A percentile compares a stretch with the other conserved stretches of the same genome.
Evolutionary conservation across 2,888 invertebrate species (phyloP).

Genomic region (Drosophila cognata): DNA sequence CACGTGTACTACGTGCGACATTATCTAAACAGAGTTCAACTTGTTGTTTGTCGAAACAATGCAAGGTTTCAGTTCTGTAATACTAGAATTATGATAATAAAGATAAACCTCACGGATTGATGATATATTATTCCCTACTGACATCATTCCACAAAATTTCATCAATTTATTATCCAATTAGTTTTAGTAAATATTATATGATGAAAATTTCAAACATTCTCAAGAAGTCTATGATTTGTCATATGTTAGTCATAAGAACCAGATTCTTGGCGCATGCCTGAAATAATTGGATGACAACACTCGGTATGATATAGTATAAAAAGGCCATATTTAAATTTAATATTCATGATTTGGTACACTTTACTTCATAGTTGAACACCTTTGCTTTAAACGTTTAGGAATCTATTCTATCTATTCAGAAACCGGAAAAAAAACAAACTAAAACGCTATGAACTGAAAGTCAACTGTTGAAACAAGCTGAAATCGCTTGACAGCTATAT

Average conservation of each 20-base stretch:
- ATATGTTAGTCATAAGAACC: not conserved
- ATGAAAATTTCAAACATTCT: not conserved
- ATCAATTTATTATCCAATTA: not conserved
- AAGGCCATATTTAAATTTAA: not conserved
- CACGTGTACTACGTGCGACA: slow-evolving; percentile 38
- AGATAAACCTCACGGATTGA: not conserved
- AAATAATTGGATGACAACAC: slow-evolving; percentile 36
- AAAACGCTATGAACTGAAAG: slow-evolving; percentile 25
- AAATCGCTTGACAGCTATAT: slow-evolving; percentile 36
- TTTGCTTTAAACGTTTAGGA: not conserved
- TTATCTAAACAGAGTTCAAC: slow-evolving; percentile 20
- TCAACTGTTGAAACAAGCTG: slow-evolving; percentile 60
- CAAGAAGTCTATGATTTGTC: not conserved
- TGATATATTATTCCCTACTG: not conserved
- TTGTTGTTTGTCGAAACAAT: not conserved
- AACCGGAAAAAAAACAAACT: slow-evolving; percentile 1
- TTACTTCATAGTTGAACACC: not conserved
- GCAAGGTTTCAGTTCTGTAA: not conserved
- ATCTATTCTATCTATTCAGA: not conserved
- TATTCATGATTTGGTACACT: not conserved
- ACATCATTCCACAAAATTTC: not conserved
- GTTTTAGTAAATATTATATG: not conserved
- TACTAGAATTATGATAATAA: not conserved
- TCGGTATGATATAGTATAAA: not conserved
- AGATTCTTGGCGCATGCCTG: slow-evolving; percentile 4